Base-by-base conservation (phyloP, 2,888 invertebrate species). In the Polietes domitor region DNA sequence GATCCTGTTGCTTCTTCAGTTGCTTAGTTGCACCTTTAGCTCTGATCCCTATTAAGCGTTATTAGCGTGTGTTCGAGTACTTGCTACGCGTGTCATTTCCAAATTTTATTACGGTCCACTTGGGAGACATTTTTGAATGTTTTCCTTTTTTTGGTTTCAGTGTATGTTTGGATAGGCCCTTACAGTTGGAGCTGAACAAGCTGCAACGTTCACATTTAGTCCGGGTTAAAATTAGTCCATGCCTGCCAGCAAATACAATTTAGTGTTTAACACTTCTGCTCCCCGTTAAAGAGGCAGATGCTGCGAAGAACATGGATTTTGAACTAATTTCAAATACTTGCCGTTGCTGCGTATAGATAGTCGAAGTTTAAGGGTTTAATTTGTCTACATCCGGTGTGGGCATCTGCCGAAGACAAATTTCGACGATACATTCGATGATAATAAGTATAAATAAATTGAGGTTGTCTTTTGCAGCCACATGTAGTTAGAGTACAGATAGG, bases 181-280 rank as follows among this genome's bases (percentile, higher is more conserved):
- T 28, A 12, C 7, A 68, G 32, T 28, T 58, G 47, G 6, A 24
- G 55, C 53, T n/a, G n/a, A 10, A 84, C 88, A 89, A 87, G 88
- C 89, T 87, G 89, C 47, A 47, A 41, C 63, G 37, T 68, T 10
- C 10, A 85, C 83, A 75, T 74, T 68, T 43, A 26, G n/a, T 61
- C 41, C 86, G 86, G 86, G 87, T 89, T 90, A 88, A 88, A 90
- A 90, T 90, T 90, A 89, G 90, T 90, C 78, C 83, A 86, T 88
- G 87, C 85, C 87, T 90, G 90, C 90, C 90, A 88, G 85, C 89
- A 89, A 89, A 90, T 89, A 89, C 88, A 89, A 90, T 90, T 90
- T 90, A 90, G 86, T 87, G 86, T 77, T 83, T 82, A 84, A 84
- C 83, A 84, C 83, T 84, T 84, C 77, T 77, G 41, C 5, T 80